phyloP scores from a whole-genome alignment of 30 jellyfish, hydroid and myxozoan genomes.

The Cassiopea xamachana region DNA sequence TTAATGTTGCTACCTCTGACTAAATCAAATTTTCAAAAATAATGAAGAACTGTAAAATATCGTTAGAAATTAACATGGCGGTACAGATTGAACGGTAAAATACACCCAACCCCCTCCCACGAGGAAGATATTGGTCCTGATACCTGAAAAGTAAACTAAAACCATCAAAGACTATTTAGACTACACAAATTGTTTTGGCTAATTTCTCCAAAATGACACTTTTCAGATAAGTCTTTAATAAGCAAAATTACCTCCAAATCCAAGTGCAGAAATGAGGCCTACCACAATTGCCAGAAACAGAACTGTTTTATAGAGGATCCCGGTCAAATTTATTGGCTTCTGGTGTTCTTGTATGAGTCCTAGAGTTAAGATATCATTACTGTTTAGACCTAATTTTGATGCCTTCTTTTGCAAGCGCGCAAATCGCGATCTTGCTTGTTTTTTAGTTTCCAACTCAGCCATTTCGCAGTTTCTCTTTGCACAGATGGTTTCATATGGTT shows the following conservation, averaged over 20 bases:
- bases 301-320: slow-evolving; percentile 21
- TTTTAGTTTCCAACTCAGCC: slow-evolving; percentile 45
- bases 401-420: slow-evolving; percentile 79
- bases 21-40: too few species aligned
- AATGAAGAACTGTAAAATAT: too few species aligned
- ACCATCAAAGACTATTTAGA: too few species aligned
- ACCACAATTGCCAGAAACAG: not conserved
- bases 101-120: too few species aligned
- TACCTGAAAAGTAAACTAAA: too few species aligned
- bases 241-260: slow-evolving; percentile 33
- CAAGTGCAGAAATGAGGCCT: slow-evolving; percentile 43
- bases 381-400: slow-evolving; percentile 60
- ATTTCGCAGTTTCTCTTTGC: slow-evolving; percentile 4
- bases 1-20: too few species aligned
- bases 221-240: not conserved
- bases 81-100: too few species aligned
- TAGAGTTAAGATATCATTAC: slow-evolving; percentile 60
- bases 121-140: too few species aligned
- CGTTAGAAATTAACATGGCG: too few species aligned
- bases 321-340: slow-evolving; percentile 45
- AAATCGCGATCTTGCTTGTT: slow-evolving; percentile 75
- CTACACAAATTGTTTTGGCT: too few species aligned
- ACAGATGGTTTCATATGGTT: not conserved
- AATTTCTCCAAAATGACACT: not conserved
- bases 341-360: slow-evolving; percentile 71